A percentile compares a stretch with the other conserved stretches of the same genome.
These are phyloP conservation scores for Scaptomyza polygonia DNA, from an alignment of 2,888 invertebrate genomes.

Conservation along the genomic window DNA sequence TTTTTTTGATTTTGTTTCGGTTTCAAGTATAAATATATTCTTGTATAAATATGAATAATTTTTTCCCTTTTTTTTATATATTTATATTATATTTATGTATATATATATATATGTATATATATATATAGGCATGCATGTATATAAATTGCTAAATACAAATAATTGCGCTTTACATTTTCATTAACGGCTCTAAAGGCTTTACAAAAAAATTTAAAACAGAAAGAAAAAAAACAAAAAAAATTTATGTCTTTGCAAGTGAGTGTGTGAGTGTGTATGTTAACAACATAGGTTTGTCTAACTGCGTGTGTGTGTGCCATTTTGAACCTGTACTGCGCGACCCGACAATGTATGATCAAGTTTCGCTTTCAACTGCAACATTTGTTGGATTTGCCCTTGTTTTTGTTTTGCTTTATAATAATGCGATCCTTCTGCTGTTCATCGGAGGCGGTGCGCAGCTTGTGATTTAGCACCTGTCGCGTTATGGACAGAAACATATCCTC, in stretches of 20 bases:
- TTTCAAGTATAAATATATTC: conserved; percentile 63
- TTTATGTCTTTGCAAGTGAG: conserved; percentile 21
- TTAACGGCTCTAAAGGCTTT: conserved; percentile 66
- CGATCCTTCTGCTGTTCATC: conserved; percentile 83
- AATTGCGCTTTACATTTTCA: conserved; percentile 75
- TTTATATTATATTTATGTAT: conserved; percentile 49
- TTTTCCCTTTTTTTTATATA: conserved; percentile 36
- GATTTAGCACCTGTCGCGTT: conserved; percentile 85
- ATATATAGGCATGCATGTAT: conserved; percentile 62
- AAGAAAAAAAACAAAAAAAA: conserved; percentile 45
- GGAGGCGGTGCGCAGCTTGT: conserved; percentile 83
- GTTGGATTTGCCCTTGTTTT: conserved; percentile 82
- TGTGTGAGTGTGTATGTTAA: conserved; percentile 28
- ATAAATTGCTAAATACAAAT: conserved; percentile 77
- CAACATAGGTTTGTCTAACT: conserved; percentile 40
- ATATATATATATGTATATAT: conserved; percentile 48
- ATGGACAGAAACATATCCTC: conserved; percentile 96
- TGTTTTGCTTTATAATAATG: conserved; percentile 79
- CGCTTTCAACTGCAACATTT: conserved; percentile 84
- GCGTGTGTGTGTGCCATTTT: conserved; percentile 44
- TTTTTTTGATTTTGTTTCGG: conserved; percentile 47
- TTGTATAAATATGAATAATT: conserved; percentile 72
- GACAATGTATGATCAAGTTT: conserved; percentile 33
- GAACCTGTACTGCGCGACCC: conserved; percentile 65
- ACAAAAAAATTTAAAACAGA: conserved; percentile 40